These are phyloP conservation scores for Elysia chlorotica DNA, from an alignment of 1,140 invertebrate species.

Conservation along the genomic window DNA sequence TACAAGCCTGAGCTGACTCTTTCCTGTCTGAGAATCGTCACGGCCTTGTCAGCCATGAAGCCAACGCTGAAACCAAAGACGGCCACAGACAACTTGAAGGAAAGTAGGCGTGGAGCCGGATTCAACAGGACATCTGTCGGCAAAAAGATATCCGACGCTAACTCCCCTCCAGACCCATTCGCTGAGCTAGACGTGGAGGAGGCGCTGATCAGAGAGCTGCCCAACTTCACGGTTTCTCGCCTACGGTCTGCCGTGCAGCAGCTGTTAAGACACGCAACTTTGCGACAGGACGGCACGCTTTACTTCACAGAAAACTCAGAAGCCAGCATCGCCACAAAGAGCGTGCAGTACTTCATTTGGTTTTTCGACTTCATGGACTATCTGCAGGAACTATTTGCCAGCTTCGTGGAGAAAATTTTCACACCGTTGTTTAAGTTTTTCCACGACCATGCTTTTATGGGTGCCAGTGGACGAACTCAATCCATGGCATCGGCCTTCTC, in stretches of 20 bases:
- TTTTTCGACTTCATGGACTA: constrained; percentile 53
- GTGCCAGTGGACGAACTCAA: constrained; percentile 29
- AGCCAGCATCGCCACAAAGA: constrained; percentile 25
- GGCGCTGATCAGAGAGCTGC: constrained; percentile 10
- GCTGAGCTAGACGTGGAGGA: constrained; percentile 13
- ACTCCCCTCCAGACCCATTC: constrained; percentile 1
- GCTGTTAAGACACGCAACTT: constrained; percentile 28
- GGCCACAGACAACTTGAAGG: not conserved
- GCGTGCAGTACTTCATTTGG: constrained; percentile 51
- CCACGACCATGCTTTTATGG: constrained; percentile 30
- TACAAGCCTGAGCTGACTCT: constrained; percentile 43
- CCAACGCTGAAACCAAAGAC: not conserved
- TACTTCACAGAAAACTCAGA: constrained; percentile 21
- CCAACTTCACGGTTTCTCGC: constrained; percentile 37
- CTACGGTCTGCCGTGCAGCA: constrained; percentile 37
- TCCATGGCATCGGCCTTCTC: constrained; percentile 35
- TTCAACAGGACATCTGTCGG: too few relatives aligned
- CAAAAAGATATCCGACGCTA: too few relatives aligned
- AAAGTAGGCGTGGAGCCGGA: not conserved
- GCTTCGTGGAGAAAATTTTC: constrained; percentile 51
- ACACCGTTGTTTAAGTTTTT: constrained; percentile 51
- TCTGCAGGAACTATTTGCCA: constrained; percentile 38
- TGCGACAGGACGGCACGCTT: constrained; percentile 33
- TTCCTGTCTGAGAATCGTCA: constrained; percentile 37
- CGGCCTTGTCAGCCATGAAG: constrained; percentile 15